Conservation (phyloP, 2,888 invertebrate species). For the Ichneumoninae sp. region DNA sequence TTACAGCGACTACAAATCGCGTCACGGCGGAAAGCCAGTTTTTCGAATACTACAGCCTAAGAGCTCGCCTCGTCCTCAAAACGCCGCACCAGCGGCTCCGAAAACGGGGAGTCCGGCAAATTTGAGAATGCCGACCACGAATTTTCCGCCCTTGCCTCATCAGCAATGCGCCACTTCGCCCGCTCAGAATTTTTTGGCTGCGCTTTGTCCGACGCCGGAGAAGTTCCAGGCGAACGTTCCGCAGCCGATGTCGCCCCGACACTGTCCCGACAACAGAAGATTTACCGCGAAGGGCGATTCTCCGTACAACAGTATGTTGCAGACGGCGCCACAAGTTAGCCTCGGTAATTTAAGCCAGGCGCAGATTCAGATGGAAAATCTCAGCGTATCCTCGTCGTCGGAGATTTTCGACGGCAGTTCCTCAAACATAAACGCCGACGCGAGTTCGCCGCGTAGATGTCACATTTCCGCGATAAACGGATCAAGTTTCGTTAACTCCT, state of each 20-base stretch:
- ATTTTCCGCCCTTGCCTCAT: conserved; percentile 50
- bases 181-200: background rate
- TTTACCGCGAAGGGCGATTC: conserved; percentile 2
- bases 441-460: conserved; percentile 63
- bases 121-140: background rate
- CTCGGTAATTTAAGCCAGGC: conserved; percentile 32
- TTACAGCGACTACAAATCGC: conserved; percentile 29
- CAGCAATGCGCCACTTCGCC: background rate
- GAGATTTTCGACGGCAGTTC: conserved; percentile 47
- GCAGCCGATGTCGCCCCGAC: conserved; percentile 14
- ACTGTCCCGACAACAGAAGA: conserved; percentile 5
- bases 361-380: conserved; percentile 44
- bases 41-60: background rate
- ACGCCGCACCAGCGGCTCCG: background rate
- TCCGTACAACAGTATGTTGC: conserved; percentile 5
- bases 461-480: conserved; percentile 60
- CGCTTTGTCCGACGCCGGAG: background rate
- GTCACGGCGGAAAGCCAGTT: conserved; percentile 2
- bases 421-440: conserved; percentile 57
- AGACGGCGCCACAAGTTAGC: background rate
- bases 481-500: conserved; percentile 46
- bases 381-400: conserved; percentile 46
- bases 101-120: background rate
- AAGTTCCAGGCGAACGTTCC: background rate
- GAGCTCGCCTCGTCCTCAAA: background rate